Percentiles rank a stretch among this genome's conserved stretches.
Conservation (phyloP, 2,113 vertebrate species). For the Oncorhynchus kisutch region DNA sequence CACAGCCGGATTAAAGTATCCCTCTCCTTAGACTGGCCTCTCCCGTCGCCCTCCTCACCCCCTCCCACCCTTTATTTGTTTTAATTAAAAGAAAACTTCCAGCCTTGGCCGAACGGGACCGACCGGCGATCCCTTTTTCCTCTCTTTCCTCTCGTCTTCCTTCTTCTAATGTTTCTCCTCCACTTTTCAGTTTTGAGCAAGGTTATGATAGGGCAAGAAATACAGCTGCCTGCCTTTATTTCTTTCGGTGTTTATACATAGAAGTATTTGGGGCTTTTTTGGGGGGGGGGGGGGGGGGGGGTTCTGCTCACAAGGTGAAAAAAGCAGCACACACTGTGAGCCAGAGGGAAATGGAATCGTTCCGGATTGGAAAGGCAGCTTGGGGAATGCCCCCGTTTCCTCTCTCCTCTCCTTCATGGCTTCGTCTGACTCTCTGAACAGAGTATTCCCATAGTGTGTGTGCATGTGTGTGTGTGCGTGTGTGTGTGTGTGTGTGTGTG, state of each 20-base stretch:
- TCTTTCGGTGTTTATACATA: conserved; percentile 33
- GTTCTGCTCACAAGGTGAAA: conserved; percentile 41
- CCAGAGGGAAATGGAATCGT: conserved; percentile 73
- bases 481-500: too few species aligned
- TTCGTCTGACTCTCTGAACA: conserved; percentile 16
- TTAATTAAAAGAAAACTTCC: conserved; percentile 73
- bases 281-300: conserved; percentile 12
- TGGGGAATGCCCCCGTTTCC: conserved; percentile 50
- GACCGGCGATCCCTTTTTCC: conserved; percentile 41
- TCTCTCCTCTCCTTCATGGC: conserved; percentile 42
- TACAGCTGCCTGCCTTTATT: background rate
- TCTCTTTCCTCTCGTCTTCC: conserved; percentile 13
- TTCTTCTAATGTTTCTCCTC: conserved; percentile 9
- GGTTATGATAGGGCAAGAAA: background rate
- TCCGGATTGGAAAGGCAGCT: conserved; percentile 61
- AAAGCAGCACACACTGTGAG: conserved; percentile 48
- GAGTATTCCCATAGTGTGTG: too few species aligned
- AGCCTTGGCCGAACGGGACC: conserved; percentile 44
- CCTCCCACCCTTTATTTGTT: conserved; percentile 67
- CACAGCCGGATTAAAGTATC: conserved; percentile 73
- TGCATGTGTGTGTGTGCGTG: too few species aligned
- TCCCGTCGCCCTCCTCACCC: conserved; percentile 32
- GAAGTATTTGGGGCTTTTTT: conserved; percentile 32
- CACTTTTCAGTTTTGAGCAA: background rate
- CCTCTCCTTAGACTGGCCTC: conserved; percentile 48